These are phyloP conservation scores for Platichthys flesus DNA, from an alignment of 2,113 vertebrate genomes.

Conservation along the genomic window DNA sequence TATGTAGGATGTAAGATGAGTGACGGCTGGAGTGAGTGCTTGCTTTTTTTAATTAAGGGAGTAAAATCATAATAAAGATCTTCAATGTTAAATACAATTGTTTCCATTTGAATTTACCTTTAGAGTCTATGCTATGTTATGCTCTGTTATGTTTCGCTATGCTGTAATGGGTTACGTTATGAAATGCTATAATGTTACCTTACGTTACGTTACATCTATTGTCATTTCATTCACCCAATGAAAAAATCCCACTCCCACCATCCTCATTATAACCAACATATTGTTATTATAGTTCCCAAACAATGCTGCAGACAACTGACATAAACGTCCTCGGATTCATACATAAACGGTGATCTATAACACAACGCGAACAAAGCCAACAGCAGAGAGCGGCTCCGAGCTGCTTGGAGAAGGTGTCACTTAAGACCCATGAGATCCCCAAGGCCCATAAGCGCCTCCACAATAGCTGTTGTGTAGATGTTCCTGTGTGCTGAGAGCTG, in stretches of 20 bases:
- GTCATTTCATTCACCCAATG: neutral
- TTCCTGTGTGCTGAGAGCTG: constrained; percentile 30
- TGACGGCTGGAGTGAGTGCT: too few species aligned
- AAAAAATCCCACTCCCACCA: neutral
- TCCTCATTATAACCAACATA: constrained; percentile 14
- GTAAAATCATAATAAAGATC: too few species aligned
- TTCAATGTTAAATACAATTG: neutral
- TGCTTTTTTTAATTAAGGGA: too few species aligned
- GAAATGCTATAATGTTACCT: neutral
- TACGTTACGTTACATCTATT: neutral
- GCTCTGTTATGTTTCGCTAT: too few species aligned
- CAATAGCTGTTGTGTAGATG: constrained; percentile 54
- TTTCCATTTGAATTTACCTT: neutral
- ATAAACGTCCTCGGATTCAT: constrained; percentile 24
- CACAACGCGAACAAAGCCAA: constrained; percentile 36
- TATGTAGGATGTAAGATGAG: too few species aligned
- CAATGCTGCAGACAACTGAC: constrained; percentile 39
- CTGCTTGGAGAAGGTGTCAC: constrained; percentile 53
- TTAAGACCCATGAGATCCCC: constrained; percentile 73
- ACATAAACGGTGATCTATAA: constrained; percentile 36
- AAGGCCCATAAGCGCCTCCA: constrained; percentile 28
- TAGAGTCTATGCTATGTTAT: too few species aligned
- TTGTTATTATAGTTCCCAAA: constrained; percentile 23
- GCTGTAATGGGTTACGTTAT: too few species aligned
- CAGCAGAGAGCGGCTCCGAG: constrained; percentile 47